Evolutionary conservation across 2,797 vertebrate species (phyloP).

Genomic region (Poeciliopsis gracilis): DNA sequence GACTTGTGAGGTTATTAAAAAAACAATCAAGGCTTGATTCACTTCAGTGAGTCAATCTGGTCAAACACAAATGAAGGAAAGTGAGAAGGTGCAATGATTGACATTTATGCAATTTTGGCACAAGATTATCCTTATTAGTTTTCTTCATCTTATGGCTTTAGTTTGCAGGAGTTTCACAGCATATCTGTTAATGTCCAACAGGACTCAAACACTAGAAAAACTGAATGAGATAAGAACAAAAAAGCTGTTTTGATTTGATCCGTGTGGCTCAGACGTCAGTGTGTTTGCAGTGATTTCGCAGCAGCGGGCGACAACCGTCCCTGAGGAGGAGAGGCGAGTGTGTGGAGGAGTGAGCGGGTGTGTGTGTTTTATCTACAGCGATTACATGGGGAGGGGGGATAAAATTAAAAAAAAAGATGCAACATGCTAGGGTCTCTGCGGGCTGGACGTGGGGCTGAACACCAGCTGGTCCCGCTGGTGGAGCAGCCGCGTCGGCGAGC

Average conservation of each 20-base stretch:
- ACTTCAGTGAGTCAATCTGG: slow-evolving; percentile 30
- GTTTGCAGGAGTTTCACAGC: slow-evolving; percentile 65
- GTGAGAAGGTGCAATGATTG: slow-evolving; percentile 4
- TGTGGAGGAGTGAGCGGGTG: neutral
- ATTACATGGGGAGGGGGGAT: neutral
- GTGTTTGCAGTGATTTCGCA: slow-evolving; percentile 8
- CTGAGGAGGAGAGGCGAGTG: slow-evolving; percentile 64
- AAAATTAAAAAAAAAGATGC: neutral
- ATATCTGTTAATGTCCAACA: slow-evolving; percentile 41
- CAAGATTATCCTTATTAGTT: slow-evolving; percentile 49
- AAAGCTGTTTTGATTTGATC: slow-evolving; percentile 26
- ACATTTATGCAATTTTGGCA: slow-evolving; percentile 35
- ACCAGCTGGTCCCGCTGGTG: slow-evolving; percentile 84
- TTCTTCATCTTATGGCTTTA: slow-evolving; percentile 64
- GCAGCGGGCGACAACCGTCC: slow-evolving; percentile 54
- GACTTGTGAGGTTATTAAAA: slow-evolving; percentile 37
- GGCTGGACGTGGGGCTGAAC: slow-evolving; percentile 63
- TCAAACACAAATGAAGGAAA: slow-evolving; percentile 35
- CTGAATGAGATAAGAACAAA: slow-evolving; percentile 45
- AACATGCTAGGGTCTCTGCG: slow-evolving; percentile 47
- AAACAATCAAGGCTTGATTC: slow-evolving; percentile 49
- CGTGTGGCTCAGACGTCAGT: slow-evolving; percentile 28
- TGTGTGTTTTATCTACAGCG: slow-evolving; percentile 14
- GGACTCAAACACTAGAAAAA: slow-evolving; percentile 6
- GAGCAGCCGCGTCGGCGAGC: slow-evolving; percentile 85